phyloP scores from a whole-genome alignment of 2,888 invertebrate genomes.

The Blastobasis lacticolella region DNA sequence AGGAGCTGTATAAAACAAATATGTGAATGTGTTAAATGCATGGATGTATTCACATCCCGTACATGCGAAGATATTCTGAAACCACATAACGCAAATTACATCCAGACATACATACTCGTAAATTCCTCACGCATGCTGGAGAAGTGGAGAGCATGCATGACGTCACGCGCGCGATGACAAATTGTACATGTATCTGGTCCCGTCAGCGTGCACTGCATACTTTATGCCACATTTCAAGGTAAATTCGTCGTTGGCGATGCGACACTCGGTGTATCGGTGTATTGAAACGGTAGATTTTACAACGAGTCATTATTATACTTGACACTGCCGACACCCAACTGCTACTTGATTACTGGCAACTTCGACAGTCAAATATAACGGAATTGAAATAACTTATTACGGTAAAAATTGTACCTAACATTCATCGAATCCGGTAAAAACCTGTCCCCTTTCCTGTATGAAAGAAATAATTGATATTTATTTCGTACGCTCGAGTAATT shows the following conservation, averaged over 20 bases:
- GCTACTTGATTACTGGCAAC: background rate
- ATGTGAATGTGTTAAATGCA: too few relatives aligned
- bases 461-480: constrained; percentile 1
- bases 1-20: too few relatives aligned
- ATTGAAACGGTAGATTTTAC: constrained; percentile 7
- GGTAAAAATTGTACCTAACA: constrained; percentile 6
- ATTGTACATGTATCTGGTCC: constrained; percentile 28
- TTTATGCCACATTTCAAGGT: constrained; percentile 37
- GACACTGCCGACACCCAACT: background rate
- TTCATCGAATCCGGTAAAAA: constrained; percentile 1
- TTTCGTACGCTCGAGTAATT: background rate
- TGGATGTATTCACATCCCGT: too few relatives aligned
- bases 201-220: constrained; percentile 36
- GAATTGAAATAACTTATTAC: background rate
- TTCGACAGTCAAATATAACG: constrained; percentile 2
- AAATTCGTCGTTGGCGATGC: constrained; percentile 15
- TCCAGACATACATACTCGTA: too few relatives aligned
- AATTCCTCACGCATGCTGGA: too few relatives aligned
- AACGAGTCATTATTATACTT: background rate
- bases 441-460: constrained; percentile 2
- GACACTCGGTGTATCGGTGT: constrained; percentile 15
- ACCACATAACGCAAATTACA: too few relatives aligned
- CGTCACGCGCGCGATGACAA: constrained; percentile 29
- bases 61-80: too few relatives aligned
- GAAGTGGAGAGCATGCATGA: constrained; percentile 21